Base-by-base conservation (phyloP, 1,140 invertebrate genomes). In the Bombus superbus region DNA sequence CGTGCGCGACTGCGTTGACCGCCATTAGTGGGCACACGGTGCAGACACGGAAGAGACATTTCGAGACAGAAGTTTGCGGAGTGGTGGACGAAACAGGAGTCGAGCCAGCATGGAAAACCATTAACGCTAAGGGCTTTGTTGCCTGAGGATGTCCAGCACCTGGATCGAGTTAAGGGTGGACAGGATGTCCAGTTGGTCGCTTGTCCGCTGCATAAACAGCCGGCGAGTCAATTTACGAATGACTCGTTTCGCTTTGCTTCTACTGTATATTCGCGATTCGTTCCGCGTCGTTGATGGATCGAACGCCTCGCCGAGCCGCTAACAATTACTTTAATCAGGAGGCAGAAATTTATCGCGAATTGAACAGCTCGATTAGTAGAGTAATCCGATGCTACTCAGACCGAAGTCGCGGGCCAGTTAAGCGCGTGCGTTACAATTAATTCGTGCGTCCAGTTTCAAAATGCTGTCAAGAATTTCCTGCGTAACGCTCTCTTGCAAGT, bases 151-250 rank as follows among this genome's bases (percentile, higher is more conserved):
- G 74, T 68, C 35, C 28, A 44, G 1, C 44, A 44, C 32, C 35
- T 38, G 42, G n/a, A n/a, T n/a, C 76, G 72, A 68, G 88, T 89
- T 85, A 79, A 89, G 75, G 68, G 83, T 76, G 47, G 62, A 57
- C 78, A 15, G 68, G 44, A 59, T 40, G 35, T 57, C 71, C 59
- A 47, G 22, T 40, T 28, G 40, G 74, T 79, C 89, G 88, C 80
- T 89, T 86, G 81, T 84, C 73, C 80, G 80, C 66, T 89, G 87
- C 86, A 91, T 91, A 89, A 92, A 92, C 90, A 92, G 81, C 87
- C 87, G 69, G 84, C 85, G 88, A 87, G 85, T 90, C 92, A 80
- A 92, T 92, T 92, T 91, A 91, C 92, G 91, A 91, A 91, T 92
- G 90, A 88, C 89, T 85, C 66, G 13, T 15, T 28, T 47, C 71